Percentiles rank a stretch among this genome's conserved stretches.
Conservation (phyloP, 2,113 vertebrate genomes). For the Dendropsophus ebraccatus region DNA sequence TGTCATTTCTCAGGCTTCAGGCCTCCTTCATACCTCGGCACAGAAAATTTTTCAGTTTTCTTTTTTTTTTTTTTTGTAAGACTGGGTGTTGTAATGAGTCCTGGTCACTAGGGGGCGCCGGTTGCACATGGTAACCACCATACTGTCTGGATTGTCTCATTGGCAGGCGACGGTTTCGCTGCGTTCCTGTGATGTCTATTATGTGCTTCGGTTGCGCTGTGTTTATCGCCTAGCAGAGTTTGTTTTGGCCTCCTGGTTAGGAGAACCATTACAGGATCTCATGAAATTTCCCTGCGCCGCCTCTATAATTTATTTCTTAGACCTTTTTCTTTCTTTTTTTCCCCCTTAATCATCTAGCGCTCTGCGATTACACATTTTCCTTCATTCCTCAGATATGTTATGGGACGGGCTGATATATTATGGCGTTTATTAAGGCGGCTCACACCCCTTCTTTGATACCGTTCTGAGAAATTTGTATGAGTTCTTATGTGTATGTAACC, state of each 20-base stretch:
- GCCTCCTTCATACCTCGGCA: no score
- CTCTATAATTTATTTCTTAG: conserved; percentile 44
- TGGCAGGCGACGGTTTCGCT: not conserved
- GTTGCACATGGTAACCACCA: not conserved
- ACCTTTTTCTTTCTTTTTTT: conserved; percentile 4
- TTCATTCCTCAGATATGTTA: not conserved
- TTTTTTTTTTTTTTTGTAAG: no score
- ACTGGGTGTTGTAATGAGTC: not conserved
- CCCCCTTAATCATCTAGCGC: not conserved
- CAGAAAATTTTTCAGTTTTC: no score
- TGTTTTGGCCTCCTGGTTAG: conserved; percentile 19
- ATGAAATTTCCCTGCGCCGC: conserved; percentile 1
- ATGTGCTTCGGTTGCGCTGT: conserved; percentile 22
- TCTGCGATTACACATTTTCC: not conserved
- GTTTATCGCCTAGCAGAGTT: conserved; percentile 32
- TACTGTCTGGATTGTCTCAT: not conserved
- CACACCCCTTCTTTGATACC: not conserved
- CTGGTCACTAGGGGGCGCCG: not conserved
- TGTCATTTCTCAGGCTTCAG: no score
- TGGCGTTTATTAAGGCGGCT: not conserved
- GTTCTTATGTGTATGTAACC: not conserved
- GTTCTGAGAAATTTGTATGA: not conserved
- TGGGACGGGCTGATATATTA: not conserved
- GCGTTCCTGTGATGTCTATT: not conserved
- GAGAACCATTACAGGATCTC: not conserved